phyloP scores from a whole-genome alignment of 1,140 invertebrate genomes.

The Teleopsis dalmanni region DNA sequence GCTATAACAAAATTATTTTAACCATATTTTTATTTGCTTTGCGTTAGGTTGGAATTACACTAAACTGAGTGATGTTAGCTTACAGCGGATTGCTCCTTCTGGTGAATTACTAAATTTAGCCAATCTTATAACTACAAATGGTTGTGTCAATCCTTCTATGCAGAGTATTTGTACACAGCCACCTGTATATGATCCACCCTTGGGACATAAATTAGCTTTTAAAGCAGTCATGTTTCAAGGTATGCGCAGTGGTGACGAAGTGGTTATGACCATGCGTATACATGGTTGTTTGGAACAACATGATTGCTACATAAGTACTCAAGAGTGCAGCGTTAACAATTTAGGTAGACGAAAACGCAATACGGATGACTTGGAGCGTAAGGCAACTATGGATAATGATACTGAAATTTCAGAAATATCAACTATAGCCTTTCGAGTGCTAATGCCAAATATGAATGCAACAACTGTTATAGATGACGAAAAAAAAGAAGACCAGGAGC shows the following conservation, averaged over 20 bases:
- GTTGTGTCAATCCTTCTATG: slow-evolving; percentile 54
- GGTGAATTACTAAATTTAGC: slow-evolving; percentile 44
- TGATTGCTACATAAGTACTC: slow-evolving; percentile 47
- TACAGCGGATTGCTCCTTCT: slow-evolving; percentile 43
- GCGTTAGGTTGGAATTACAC: slow-evolving; percentile 58
- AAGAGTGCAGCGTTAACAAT: slow-evolving; percentile 20
- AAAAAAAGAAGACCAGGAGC: neutral
- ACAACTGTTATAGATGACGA: neutral
- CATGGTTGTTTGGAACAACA: slow-evolving; percentile 53
- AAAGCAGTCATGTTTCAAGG: slow-evolving; percentile 62
- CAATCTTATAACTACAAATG: slow-evolving; percentile 49
- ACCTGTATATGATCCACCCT: slow-evolving; percentile 43
- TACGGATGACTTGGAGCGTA: neutral
- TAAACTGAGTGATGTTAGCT: slow-evolving; percentile 52
- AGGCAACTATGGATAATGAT: slow-evolving; percentile 3
- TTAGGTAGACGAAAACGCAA: slow-evolving; percentile 23
- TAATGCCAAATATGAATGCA: slow-evolving; percentile 16
- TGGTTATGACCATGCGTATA: slow-evolving; percentile 54
- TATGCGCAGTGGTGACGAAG: slow-evolving; percentile 55
- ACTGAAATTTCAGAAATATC: slow-evolving; percentile 31
- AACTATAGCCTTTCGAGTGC: slow-evolving; percentile 27
- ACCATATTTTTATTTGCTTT: slow-evolving; percentile 6
- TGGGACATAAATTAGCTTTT: slow-evolving; percentile 44
- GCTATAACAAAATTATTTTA: neutral
- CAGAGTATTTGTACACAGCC: slow-evolving; percentile 49